phyloP scores from a whole-genome alignment of 2,888 invertebrate species.

The Xanthorhoe designata region DNA sequence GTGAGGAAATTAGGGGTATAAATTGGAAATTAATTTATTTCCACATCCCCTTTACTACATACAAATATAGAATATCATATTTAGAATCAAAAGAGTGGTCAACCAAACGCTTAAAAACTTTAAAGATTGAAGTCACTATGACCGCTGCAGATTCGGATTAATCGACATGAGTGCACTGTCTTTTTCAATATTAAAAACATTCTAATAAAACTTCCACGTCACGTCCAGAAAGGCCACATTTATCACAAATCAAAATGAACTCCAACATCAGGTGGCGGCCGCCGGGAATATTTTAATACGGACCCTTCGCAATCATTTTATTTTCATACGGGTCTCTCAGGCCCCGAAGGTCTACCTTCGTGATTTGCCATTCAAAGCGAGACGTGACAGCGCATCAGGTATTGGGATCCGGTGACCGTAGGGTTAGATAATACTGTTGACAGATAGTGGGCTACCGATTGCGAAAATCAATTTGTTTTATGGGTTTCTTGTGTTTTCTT shows the following conservation, averaged over 20 bases:
- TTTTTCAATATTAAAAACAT: not conserved
- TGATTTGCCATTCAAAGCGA: slow-evolving; percentile 83
- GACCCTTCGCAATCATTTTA: slow-evolving; percentile 83
- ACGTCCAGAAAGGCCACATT: slow-evolving; percentile 49
- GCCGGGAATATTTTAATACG: slow-evolving; percentile 80
- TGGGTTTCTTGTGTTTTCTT: slow-evolving; percentile 32
- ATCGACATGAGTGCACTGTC: no score
- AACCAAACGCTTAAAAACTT: no score
- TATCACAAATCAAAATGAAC: slow-evolving; percentile 70
- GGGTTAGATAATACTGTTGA: slow-evolving; percentile 79
- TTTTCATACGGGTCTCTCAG: slow-evolving; percentile 80
- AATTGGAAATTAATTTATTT: no score
- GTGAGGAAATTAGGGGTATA: no score
- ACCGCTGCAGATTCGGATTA: no score
- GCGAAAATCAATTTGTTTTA: slow-evolving; percentile 66
- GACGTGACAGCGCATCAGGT: slow-evolving; percentile 77
- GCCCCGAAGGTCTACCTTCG: slow-evolving; percentile 81
- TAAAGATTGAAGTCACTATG: no score
- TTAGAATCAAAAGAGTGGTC: no score
- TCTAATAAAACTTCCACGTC: not conserved
- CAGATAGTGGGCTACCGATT: slow-evolving; percentile 70
- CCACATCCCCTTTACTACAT: no score
- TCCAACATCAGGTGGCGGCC: slow-evolving; percentile 79
- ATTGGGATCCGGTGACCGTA: slow-evolving; percentile 59
- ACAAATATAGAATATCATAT: no score